Evolutionary conservation across 2,888 invertebrate genomes (phyloP), one percentile per base, ranked within the genome.

Genomic region (Cerastoderma edule): DNA sequence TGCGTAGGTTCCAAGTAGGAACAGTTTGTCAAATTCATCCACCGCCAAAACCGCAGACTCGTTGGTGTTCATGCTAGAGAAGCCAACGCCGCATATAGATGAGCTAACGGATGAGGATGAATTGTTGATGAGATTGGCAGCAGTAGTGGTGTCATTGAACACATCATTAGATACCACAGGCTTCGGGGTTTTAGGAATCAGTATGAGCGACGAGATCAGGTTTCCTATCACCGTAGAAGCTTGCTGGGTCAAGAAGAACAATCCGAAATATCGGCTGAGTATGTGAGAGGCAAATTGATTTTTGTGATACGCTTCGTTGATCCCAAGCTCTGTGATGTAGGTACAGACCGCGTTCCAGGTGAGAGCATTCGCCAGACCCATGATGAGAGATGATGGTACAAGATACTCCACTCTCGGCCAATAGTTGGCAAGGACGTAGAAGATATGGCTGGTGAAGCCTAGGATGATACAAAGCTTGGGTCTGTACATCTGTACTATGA

Each of bases 281-380:
- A 89, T 86, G 60, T 84, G 72, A 19, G 85, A 85, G 5, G 87
- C 71, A 22, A 78, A 74, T 63, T 90, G 81, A 22, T 81, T 83
- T 44, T 85, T 87, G 66, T 83, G 80, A 6, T 80, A 66, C 0
- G 91, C 86, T 72, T 89, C 89, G 24, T 88, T 85, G 4, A 85
- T 68, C 1, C 90, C 89, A 6, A 91, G 83, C 67, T 87, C 89
- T 5, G 91, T 89, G 13, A 91, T 80, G 76, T 92, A 92, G 0
- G 91, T 91, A 32, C 89, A 89, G 60, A 91, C 85, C 4, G 91
- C 90, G 56, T 90, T 91, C 91, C 90, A 91, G 53, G 90, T 77
- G 33, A 89, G 74, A 5, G 90, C 90, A 32, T 85, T 83, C n/a
- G 86, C 81, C 56, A 89, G 81, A 0, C 92, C 92, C 3, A 86